phyloP scores from a whole-genome alignment of 1,140 invertebrate species.

The Oedothorax gibbosus region DNA sequence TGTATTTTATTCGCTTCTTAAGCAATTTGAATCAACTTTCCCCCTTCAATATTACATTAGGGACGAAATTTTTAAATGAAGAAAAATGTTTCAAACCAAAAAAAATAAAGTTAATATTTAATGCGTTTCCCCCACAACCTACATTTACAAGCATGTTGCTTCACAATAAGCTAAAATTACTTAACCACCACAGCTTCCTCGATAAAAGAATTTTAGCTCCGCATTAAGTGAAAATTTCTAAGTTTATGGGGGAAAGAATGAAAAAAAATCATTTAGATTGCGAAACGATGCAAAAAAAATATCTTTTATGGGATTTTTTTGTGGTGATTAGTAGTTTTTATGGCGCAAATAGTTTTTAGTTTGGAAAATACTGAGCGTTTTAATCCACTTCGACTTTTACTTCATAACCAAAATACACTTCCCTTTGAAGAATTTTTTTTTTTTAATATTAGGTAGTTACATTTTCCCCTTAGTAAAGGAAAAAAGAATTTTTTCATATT shows the following conservation, averaged over 20 bases:
- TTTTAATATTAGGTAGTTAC: conserved; percentile 9
- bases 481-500: conserved; percentile 9
- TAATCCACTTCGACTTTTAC: neutral
- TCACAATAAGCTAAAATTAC: no score
- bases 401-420: conserved; percentile 11
- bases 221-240: no score
- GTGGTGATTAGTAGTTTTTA: conserved; percentile 23
- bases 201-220: no score
- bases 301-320: neutral
- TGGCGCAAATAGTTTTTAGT: conserved; percentile 14
- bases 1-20: no score
- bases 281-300: neutral
- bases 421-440: neutral
- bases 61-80: no score
- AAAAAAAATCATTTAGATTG: neutral
- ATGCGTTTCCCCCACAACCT: no score
- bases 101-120: no score
- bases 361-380: neutral
- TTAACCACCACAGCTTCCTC: no score
- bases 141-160: no score
- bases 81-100: no score
- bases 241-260: neutral
- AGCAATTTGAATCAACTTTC: no score
- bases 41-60: no score
- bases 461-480: neutral